A percentile compares a stretch with the other conserved stretches of the same genome.
Conservation (phyloP, 1,140 invertebrate genomes). For the Rhagoletis pomonella region DNA sequence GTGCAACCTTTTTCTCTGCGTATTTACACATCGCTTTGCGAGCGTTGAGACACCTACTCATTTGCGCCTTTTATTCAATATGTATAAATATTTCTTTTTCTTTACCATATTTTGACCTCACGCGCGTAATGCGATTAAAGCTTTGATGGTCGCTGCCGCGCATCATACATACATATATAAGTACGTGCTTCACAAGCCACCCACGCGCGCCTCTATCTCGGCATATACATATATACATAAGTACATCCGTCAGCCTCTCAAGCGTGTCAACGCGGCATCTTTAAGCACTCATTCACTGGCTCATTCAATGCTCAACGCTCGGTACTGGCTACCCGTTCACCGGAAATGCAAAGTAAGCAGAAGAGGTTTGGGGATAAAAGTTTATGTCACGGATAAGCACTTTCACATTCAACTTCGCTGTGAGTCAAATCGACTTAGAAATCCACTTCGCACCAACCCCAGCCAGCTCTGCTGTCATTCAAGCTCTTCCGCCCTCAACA, state of each 20-base stretch:
- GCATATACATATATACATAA: not conserved
- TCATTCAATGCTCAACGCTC: constrained; percentile 52
- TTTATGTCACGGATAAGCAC: constrained; percentile 70
- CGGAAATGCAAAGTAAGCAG: constrained; percentile 57
- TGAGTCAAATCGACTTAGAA: not conserved
- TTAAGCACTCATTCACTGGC: constrained; percentile 9
- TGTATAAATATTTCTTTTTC: not conserved
- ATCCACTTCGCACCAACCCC: not conserved
- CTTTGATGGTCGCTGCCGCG: not conserved
- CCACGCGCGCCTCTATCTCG: not conserved
- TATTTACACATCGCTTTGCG: not conserved
- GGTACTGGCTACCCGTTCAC: constrained; percentile 42
- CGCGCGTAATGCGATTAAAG: constrained; percentile 10
- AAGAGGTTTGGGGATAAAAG: constrained; percentile 60
- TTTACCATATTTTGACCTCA: not conserved
- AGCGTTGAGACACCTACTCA: not conserved
- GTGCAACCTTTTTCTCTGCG: not conserved
- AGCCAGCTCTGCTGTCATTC: not conserved
- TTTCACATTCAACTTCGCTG: constrained; percentile 60
- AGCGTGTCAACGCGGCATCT: not conserved
- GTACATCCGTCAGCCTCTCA: constrained; percentile 54
- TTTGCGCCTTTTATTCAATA: not conserved
- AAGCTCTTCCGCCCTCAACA: not conserved
- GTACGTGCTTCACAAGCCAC: not conserved
- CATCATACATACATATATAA: no score